Conservation (phyloP, 2,888 invertebrate species). For the Noctua comes region DNA sequence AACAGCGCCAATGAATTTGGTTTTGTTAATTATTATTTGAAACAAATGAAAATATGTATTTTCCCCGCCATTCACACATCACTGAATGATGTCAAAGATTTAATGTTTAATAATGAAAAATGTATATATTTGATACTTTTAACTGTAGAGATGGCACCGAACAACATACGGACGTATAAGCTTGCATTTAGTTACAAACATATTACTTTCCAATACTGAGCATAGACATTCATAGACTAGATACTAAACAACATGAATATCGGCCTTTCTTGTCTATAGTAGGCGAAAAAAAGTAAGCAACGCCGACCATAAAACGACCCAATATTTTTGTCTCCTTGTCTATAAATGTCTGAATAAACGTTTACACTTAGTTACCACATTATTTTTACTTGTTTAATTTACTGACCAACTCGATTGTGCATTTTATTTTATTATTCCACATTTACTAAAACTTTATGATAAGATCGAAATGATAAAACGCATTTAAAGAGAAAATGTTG, state of each 20-base stretch:
- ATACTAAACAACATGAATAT: background rate
- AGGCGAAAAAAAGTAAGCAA: background rate
- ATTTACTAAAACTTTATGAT: constrained; percentile 44
- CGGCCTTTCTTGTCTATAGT: constrained; percentile 11
- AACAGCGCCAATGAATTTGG: constrained; percentile 59
- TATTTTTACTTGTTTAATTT: constrained; percentile 38
- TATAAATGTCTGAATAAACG: constrained; percentile 32
- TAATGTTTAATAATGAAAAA: constrained; percentile 65
- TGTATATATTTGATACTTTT: constrained; percentile 73
- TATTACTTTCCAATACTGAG: constrained; percentile 49
- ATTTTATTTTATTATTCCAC: constrained; percentile 66
- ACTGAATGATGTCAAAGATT: constrained; percentile 68
- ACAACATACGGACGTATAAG: constrained; percentile 54
- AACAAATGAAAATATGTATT: constrained; percentile 45
- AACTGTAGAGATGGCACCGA: constrained; percentile 64
- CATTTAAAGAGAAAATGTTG: constrained; percentile 34
- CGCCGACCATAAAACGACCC: background rate
- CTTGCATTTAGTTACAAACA: constrained; percentile 60
- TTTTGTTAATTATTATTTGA: constrained; percentile 40
- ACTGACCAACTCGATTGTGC: constrained; percentile 52
- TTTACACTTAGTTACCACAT: constrained; percentile 64
- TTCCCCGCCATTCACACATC: constrained; percentile 64
- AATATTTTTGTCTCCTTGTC: constrained; percentile 8
- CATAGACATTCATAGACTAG: constrained; percentile 38
- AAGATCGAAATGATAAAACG: constrained; percentile 51